Percentiles rank a stretch among this genome's conserved stretches.
Conservation (phyloP, 2,888 invertebrate genomes). For the Campoplex nolae region DNA sequence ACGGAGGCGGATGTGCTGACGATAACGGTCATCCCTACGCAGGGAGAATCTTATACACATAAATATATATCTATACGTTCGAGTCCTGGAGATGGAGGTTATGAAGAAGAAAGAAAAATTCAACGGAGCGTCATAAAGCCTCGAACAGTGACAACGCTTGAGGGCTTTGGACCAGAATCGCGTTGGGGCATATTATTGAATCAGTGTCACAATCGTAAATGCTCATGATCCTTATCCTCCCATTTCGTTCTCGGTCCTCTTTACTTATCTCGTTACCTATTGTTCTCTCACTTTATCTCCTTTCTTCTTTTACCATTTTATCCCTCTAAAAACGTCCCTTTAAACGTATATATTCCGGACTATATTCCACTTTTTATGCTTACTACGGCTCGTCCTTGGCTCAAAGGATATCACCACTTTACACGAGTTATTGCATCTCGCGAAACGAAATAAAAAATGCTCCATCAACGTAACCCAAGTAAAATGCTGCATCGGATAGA, state of each 20-base stretch:
- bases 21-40: conserved; percentile 22
- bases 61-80: not conserved
- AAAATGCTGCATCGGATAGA: not conserved
- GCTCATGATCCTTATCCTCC: conserved; percentile 2
- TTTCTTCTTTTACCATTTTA: not conserved
- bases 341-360: conserved; percentile 14
- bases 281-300: not conserved
- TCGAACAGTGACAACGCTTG: conserved; percentile 19
- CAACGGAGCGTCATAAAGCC: conserved; percentile 19
- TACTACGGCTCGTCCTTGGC: conserved; percentile 3
- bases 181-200: conserved; percentile 54
- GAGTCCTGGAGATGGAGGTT: not conserved
- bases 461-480: not conserved
- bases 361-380: conserved; percentile 18
- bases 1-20: conserved; percentile 16
- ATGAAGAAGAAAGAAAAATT: conserved; percentile 28
- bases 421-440: conserved; percentile 11
- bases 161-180: conserved; percentile 17
- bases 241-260: not conserved
- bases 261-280: not conserved
- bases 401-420: conserved; percentile 10
- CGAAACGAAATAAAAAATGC: conserved; percentile 7
- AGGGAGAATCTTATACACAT: not conserved
- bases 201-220: conserved; percentile 41
- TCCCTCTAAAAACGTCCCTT: not conserved